A percentile compares a stretch with the other conserved stretches of the same genome.
Conservation (phyloP, 92 coral and sea anemone genomes). For the Porites lobata region DNA sequence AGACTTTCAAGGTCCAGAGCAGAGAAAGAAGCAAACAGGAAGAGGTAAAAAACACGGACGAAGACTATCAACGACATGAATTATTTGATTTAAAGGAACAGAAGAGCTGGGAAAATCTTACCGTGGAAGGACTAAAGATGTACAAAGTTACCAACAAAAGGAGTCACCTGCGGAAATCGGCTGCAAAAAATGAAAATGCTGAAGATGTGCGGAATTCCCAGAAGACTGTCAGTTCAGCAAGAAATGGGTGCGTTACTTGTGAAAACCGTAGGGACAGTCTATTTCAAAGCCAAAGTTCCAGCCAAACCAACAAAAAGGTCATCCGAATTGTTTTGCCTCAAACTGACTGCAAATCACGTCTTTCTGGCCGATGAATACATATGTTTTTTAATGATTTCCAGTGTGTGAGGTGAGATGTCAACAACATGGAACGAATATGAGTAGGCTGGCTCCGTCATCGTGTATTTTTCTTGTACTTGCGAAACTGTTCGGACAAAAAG, state of each 20-base stretch:
- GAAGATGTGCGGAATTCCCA: neutral
- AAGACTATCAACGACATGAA: neutral
- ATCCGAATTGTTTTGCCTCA: slow-evolving; percentile 35
- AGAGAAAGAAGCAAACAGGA: neutral
- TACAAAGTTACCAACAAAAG: neutral
- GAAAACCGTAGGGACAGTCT: neutral
- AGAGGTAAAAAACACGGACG: neutral
- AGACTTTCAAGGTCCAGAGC: neutral
- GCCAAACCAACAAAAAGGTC: neutral
- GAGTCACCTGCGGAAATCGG: neutral
- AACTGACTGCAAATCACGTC: slow-evolving; percentile 4
- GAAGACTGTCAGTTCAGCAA: neutral
- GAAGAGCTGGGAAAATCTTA: neutral
- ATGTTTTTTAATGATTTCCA: too few relatives aligned
- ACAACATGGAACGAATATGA: too few relatives aligned
- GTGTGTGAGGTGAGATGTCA: too few relatives aligned
- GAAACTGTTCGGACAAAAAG: too few relatives aligned
- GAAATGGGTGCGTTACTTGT: slow-evolving; percentile 38
- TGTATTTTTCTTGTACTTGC: too few relatives aligned
- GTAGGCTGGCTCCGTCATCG: too few relatives aligned
- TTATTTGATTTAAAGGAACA: neutral
- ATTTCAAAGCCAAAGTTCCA: neutral
- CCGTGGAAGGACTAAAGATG: slow-evolving; percentile 31
- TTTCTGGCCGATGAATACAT: neutral
- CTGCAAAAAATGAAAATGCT: neutral